phyloP scores from a whole-genome alignment of 2,113 vertebrate genomes.

The Onychostoma macrolepis region DNA sequence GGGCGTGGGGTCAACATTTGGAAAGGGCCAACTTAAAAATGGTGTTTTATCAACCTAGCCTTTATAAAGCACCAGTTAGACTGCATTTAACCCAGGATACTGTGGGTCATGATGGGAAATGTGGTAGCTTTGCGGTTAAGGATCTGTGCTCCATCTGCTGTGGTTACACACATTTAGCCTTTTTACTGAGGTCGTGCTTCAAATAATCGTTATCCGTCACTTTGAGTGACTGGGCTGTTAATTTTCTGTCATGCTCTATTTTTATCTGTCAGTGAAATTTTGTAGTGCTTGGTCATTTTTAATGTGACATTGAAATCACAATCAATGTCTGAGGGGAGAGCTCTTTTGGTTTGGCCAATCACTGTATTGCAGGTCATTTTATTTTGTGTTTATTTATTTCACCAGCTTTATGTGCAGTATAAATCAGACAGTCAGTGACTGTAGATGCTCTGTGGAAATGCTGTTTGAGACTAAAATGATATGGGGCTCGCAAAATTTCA shows the following conservation, averaged over 20 bases:
- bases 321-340: not conserved
- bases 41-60: not conserved
- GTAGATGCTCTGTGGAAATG: not conserved
- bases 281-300: slow-evolving; percentile 2
- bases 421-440: not conserved
- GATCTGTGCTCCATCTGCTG: not conserved
- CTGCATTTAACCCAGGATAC: not conserved
- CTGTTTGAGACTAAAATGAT: not conserved
- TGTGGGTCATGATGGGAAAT: not conserved
- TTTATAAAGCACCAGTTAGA: not conserved
- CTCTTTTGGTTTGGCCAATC: not conserved
- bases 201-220: not conserved
- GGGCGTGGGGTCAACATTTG: slow-evolving; percentile 3
- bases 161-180: not conserved
- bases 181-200: not conserved
- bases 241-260: slow-evolving; percentile 2
- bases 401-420: not conserved
- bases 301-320: not conserved
- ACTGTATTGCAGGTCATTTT: not conserved
- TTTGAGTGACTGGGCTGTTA: not conserved
- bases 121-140: not conserved
- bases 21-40: slow-evolving; percentile 21
- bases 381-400: not conserved
- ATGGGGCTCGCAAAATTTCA: too few species aligned
- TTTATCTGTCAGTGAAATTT: not conserved